Evolutionary conservation across 2,888 invertebrate species (phyloP).

Genomic region (Cheilosia pagana): DNA sequence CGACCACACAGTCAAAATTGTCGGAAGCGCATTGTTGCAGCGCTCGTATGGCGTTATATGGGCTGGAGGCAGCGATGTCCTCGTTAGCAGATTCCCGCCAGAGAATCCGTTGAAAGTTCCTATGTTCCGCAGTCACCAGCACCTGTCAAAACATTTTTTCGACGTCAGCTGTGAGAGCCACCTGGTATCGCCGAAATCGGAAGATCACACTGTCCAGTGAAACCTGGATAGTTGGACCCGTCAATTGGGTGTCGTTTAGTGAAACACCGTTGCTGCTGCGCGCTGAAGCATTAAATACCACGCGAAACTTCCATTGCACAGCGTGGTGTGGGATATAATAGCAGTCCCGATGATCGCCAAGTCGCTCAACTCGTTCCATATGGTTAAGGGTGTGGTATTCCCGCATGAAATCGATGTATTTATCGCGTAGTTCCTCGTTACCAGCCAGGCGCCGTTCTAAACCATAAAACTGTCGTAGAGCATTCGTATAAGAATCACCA

Average conservation of each 20-base stretch:
- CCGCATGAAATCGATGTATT: no score
- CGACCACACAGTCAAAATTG: neutral
- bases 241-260: neutral
- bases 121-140: neutral
- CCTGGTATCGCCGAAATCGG: neutral
- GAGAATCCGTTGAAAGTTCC: slow-evolving; percentile 24
- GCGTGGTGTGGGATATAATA: neutral
- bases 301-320: no score
- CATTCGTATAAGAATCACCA: slow-evolving; percentile 6
- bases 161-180: neutral
- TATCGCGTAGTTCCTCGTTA: neutral
- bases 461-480: slow-evolving; percentile 34
- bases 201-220: neutral
- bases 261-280: no score
- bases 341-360: neutral
- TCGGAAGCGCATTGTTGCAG: slow-evolving; percentile 38
- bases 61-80: neutral
- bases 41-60: neutral
- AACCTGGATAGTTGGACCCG: neutral
- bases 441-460: neutral
- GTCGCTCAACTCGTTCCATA: slow-evolving; percentile 17
- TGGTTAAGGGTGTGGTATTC: neutral
- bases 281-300: no score
- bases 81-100: slow-evolving; percentile 31
- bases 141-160: neutral